phyloP scores from a whole-genome alignment of 2,113 vertebrate genomes.

The Riparia riparia region DNA sequence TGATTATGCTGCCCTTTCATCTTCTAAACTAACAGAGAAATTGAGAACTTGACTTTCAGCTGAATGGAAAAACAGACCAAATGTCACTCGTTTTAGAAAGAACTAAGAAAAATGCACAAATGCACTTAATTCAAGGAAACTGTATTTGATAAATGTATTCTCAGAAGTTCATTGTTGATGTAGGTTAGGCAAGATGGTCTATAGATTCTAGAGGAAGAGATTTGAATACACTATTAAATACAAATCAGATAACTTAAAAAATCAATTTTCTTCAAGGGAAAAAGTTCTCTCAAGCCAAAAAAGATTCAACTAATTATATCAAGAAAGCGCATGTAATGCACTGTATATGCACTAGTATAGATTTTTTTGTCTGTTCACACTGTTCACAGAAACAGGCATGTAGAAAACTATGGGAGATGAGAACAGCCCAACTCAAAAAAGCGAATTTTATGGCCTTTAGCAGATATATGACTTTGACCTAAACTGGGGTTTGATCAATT shows the following conservation, averaged over 20 bases:
- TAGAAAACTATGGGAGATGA: slow-evolving; percentile 32
- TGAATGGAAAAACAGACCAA: slow-evolving; percentile 29
- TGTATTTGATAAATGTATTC: slow-evolving; percentile 58
- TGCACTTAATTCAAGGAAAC: slow-evolving; percentile 24
- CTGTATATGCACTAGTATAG: slow-evolving; percentile 47
- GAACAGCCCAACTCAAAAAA: background rate
- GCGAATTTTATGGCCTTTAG: background rate
- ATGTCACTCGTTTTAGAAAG: slow-evolving; percentile 4
- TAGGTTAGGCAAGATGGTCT: slow-evolving; percentile 58
- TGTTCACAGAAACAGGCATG: slow-evolving; percentile 33
- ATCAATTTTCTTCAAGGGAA: slow-evolving; percentile 73
- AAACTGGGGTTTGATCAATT: slow-evolving; percentile 1
- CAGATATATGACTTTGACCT: slow-evolving; percentile 8
- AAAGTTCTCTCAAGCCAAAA: slow-evolving; percentile 64
- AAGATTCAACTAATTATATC: slow-evolving; percentile 69
- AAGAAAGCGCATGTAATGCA: slow-evolving; percentile 55
- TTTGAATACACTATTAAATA: slow-evolving; percentile 73
- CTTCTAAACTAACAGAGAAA: slow-evolving; percentile 22
- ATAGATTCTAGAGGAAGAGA: slow-evolving; percentile 66
- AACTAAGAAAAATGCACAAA: slow-evolving; percentile 1
- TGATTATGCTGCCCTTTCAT: background rate
- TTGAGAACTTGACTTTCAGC: slow-evolving; percentile 37
- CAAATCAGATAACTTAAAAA: slow-evolving; percentile 75
- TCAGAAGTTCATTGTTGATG: slow-evolving; percentile 58
- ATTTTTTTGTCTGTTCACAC: slow-evolving; percentile 65